These are phyloP conservation scores for Malthinus seriepunctatus DNA, from an alignment of 2,888 invertebrate species.

Conservation along the genomic window DNA sequence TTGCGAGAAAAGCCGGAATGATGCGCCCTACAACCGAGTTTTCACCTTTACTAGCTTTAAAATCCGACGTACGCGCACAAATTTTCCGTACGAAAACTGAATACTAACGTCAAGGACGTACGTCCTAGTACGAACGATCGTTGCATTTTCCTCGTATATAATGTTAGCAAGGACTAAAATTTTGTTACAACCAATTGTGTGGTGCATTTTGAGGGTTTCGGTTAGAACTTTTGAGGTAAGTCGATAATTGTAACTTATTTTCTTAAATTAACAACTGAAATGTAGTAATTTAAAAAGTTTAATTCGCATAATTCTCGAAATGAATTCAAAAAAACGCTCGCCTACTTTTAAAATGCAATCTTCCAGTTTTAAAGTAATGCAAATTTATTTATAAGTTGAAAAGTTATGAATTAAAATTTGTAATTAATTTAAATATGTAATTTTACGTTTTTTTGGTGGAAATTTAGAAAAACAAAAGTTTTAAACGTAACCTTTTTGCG, in stretches of 20 bases:
- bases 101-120: slow-evolving; percentile 13
- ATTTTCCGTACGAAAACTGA: slow-evolving; percentile 13
- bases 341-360: too few species aligned
- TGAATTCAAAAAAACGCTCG: too few species aligned
- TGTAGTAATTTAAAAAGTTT: too few species aligned
- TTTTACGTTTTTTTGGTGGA: too few species aligned
- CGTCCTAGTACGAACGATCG: not conserved
- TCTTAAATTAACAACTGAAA: not conserved
- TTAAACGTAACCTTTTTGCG: too few species aligned
- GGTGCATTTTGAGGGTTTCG: slow-evolving; percentile 10
- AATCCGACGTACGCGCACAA: slow-evolving; percentile 9
- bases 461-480: too few species aligned
- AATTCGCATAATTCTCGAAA: too few species aligned
- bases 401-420: too few species aligned
- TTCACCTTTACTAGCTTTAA: not conserved
- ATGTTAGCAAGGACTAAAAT: slow-evolving; percentile 21
- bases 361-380: too few species aligned
- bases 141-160: slow-evolving; percentile 19
- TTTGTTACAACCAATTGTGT: slow-evolving; percentile 22
- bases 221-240: slow-evolving; percentile 17
- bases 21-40: slow-evolving; percentile 11
- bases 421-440: too few species aligned
- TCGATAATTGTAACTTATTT: slow-evolving; percentile 1
- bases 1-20: slow-evolving; percentile 14
- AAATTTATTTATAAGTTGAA: too few species aligned